Base-by-base conservation (phyloP, 2,113 vertebrate genomes). In the Gallinago paraguaiae region DNA sequence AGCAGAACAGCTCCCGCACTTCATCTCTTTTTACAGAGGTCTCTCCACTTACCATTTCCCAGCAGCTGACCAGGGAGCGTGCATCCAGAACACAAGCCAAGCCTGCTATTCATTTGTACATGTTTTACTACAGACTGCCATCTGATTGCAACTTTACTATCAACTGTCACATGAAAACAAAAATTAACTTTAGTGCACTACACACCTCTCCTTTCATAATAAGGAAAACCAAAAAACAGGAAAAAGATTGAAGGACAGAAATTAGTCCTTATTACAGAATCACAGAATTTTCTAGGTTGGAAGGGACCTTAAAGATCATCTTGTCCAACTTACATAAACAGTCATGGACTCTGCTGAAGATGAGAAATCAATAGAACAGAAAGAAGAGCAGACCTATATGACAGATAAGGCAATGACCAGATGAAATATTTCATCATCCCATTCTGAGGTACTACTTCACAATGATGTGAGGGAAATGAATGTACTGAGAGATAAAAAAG, bases 401-500 rank as follows among this genome's bases (percentile, higher is more conserved):
- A 77, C 1, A 56, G 45, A 56, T 22, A 71, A 51, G 18, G 24
- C 53, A 63, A 57, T 10, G 7, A 63, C 61, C 15, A 45, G 59
- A 72, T 31, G 7, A 77, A 46, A 33, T 74, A 59, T 41, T 77
- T 65, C 28, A 46, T 46, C 65, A 64, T 14, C 17, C n/a, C 50
- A 43, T 48, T 74, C 54, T 59, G 68, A 69, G 45, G 28, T 68
- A 37, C 18, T 41, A 30, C 28, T 61, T 77, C 64, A 88, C n/a
- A 60, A 50, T 7, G n/a, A 54, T 31, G 23, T 3, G 5, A 68
- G 27, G 9, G 9, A 90, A 86, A 69, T 59, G 0, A 59, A 59
- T 4, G 6, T 28, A 67, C 8, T 27, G 13, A 11, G 14, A 12
- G 7, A 1, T 24, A 1, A 4, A 8, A 27, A 37, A 30, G 1